Conservation (phyloP, 1,140 invertebrate genomes). For the Drosophila bifasciata region DNA sequence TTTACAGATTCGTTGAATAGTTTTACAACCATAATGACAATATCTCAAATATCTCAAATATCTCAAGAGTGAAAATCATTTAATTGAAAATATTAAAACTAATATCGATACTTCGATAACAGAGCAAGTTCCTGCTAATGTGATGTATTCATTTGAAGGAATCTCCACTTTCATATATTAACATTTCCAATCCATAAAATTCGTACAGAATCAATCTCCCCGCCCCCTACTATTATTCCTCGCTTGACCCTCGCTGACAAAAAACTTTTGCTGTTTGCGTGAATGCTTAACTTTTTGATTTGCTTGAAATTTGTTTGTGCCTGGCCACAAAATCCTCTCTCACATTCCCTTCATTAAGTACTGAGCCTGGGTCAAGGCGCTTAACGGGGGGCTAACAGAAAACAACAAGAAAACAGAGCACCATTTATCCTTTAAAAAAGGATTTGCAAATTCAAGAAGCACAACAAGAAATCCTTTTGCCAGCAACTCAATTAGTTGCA, state of each 20-base stretch:
- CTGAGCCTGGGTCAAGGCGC: conserved; percentile 6
- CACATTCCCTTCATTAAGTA: conserved; percentile 49
- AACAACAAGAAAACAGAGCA: conserved; percentile 1
- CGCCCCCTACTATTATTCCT: not conserved
- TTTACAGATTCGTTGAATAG: no score
- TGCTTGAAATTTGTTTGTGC: conserved; percentile 29
- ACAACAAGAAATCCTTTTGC: conserved; percentile 33
- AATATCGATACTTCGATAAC: no score
- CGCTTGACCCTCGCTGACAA: not conserved
- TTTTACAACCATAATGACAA: no score
- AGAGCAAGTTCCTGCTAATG: no score
- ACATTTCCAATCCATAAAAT: no score
- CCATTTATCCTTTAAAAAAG: conserved; percentile 46
- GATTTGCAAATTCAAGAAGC: conserved; percentile 48
- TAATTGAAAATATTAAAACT: no score
- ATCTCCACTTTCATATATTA: no score
- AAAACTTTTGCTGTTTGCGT: not conserved
- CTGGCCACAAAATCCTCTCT: conserved; percentile 34
- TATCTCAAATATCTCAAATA: no score
- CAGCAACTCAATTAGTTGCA: conserved; percentile 77
- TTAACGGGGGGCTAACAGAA: no score
- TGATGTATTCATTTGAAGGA: no score
- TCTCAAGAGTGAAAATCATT: no score
- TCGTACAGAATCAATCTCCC: not conserved
- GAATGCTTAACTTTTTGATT: conserved; percentile 40